Evolutionary conservation across 2,888 invertebrate species (phyloP).

Genomic region (Dromius quadrimaculatus): DNA sequence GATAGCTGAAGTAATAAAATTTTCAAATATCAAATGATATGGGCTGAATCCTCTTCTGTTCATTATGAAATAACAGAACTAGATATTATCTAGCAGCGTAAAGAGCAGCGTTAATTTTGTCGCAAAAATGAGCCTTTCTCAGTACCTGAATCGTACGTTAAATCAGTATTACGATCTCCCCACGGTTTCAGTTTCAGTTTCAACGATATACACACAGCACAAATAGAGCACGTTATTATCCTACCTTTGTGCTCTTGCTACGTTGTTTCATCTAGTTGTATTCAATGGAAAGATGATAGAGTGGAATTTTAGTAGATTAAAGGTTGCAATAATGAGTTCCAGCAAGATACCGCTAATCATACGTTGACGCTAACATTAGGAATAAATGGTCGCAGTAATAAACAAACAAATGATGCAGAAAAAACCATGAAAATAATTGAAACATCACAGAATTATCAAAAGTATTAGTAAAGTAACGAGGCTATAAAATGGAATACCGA

Average conservation of each 20-base stretch:
- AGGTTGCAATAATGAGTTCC: too few relatives aligned
- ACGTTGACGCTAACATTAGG: too few relatives aligned
- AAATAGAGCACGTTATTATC: slow-evolving; percentile 5
- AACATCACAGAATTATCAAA: neutral
- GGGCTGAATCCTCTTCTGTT: neutral
- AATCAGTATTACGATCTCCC: slow-evolving; percentile 28
- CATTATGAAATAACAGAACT: slow-evolving; percentile 9
- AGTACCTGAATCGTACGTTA: slow-evolving; percentile 17
- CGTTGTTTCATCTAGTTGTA: slow-evolving; percentile 19
- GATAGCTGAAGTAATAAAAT: too few relatives aligned
- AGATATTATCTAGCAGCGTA: slow-evolving; percentile 11
- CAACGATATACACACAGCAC: slow-evolving; percentile 3
- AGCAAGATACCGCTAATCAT: too few relatives aligned
- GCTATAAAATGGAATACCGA: neutral
- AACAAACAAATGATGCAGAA: neutral
- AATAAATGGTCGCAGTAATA: neutral
- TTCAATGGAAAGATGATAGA: slow-evolving; percentile 5
- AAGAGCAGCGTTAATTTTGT: slow-evolving; percentile 16
- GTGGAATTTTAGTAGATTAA: too few relatives aligned
- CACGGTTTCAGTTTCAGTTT: slow-evolving; percentile 17
- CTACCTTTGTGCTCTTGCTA: neutral
- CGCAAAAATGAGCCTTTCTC: slow-evolving; percentile 30
- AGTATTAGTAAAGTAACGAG: neutral
- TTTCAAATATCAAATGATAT: too few relatives aligned
- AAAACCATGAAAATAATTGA: neutral